Percentiles rank a stretch among this genome's conserved stretches.
Conservation (phyloP, 2,113 vertebrate genomes). For the Indicator indicator region DNA sequence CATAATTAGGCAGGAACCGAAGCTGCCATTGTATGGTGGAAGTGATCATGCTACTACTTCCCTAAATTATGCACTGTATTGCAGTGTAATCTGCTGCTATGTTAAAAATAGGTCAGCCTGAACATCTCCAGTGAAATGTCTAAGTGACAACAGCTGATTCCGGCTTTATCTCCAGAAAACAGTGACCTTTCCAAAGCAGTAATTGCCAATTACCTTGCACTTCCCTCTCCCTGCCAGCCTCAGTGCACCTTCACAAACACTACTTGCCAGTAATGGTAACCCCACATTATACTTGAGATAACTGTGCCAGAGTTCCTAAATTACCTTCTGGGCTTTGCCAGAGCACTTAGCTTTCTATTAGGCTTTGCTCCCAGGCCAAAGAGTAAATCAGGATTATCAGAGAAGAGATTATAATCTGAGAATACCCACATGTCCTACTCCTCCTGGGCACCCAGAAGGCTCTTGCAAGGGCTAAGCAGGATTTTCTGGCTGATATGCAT, state of each 20-base stretch:
- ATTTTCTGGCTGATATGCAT: conserved; percentile 43
- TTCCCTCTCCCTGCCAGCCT: neutral
- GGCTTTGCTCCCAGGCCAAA: conserved; percentile 30
- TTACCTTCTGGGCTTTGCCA: neutral
- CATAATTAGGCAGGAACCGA: conserved; percentile 54
- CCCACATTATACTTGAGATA: neutral
- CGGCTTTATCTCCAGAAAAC: conserved; percentile 35
- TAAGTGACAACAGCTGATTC: conserved; percentile 14
- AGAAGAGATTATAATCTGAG: conserved; percentile 32
- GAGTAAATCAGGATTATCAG: conserved; percentile 43
- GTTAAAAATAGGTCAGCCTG: conserved; percentile 72
- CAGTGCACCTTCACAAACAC: neutral
- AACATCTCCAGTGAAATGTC: conserved; percentile 47
- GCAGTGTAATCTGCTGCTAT: conserved; percentile 65
- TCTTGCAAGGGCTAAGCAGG: neutral
- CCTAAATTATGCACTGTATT: conserved; percentile 76
- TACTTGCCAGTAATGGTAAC: neutral
- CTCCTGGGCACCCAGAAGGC: neutral
- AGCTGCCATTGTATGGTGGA: conserved; percentile 39
- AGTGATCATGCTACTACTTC: conserved; percentile 56
- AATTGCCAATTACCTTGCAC: neutral
- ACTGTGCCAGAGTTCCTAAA: conserved; percentile 6
- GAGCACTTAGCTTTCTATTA: conserved; percentile 29
- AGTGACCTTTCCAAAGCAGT: conserved; percentile 10
- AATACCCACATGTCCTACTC: neutral